A percentile compares a stretch with the other conserved stretches of the same genome.
Conservation (phyloP, 2,113 vertebrate species). For the Spea multiplicata region DNA sequence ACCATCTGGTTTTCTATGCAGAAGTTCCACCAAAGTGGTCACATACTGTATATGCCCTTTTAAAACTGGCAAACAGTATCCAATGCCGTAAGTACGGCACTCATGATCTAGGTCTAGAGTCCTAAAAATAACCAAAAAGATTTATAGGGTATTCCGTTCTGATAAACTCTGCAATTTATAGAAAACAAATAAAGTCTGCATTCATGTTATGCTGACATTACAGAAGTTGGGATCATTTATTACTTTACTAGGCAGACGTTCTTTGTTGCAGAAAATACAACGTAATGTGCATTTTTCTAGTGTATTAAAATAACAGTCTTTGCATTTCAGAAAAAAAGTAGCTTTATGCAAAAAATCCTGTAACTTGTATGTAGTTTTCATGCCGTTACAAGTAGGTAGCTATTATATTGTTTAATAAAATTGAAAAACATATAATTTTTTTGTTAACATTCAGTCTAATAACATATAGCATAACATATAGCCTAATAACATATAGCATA, state of each 20-base stretch:
- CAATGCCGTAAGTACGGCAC: slow-evolving; percentile 11
- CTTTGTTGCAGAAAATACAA: background rate
- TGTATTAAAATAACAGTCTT: background rate
- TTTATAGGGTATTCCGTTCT: background rate
- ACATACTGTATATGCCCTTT: slow-evolving; percentile 54
- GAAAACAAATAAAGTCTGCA: background rate
- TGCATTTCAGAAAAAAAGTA: background rate
- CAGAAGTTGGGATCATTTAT: background rate
- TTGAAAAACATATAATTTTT: too few species aligned
- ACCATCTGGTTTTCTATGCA: slow-evolving; percentile 22
- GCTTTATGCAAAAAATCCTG: too few species aligned
- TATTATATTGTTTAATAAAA: too few species aligned
- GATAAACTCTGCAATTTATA: background rate
- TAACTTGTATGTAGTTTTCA: too few species aligned
- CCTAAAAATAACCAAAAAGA: background rate
- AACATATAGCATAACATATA: too few species aligned
- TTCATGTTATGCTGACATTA: background rate
- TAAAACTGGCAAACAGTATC: slow-evolving; percentile 27
- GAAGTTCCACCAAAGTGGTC: slow-evolving; percentile 50
- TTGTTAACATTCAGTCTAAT: too few species aligned
- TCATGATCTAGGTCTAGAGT: background rate
- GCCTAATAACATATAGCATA: too few species aligned
- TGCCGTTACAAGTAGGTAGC: too few species aligned
- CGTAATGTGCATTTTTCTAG: background rate
- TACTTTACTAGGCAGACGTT: background rate